Base-by-base conservation (phyloP, 1,140 invertebrate genomes). In the Epicauta chinensis region DNA sequence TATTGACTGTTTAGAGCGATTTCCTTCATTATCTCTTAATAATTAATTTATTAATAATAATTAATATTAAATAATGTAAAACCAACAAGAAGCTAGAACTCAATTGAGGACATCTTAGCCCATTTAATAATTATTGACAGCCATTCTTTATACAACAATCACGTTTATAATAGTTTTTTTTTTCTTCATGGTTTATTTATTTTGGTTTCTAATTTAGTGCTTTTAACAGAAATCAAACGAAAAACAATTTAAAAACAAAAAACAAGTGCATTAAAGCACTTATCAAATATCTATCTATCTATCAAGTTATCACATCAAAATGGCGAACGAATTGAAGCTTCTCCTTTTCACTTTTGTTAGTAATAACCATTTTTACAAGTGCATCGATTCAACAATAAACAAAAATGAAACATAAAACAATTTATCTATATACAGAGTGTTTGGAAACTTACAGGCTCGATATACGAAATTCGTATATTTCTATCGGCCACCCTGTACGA, bases 1-100 rank as follows among this genome's bases (percentile, higher is more conserved):
- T 67, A 67, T 67, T 67, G 66, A 67, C 66, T 64, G 54, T 65
- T 66, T 56, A 65, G 64, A 67, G 66, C 56, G 54, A 59, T 23
- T 39, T n/a, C n/a, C 12, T 34, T 11, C 3, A 34, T 11, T 3
- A 34, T 3, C 3, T 12, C 5, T 9, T 12, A 34, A 7, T 12
- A 34, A 34, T n/a, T 10, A 11, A 34, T 34, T 23, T 5, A 23
- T 23, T 23, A 34, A 34, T 11, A 10, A 34, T 3, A 34, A 34
- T 11, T 10, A n/a, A 34, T 34, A n/a, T n/a, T 34, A 34, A n/a
- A 34, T 34, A 34, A n/a, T 3, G 10, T 3, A 34, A 34, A 34
- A 9, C 3, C 3, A 34, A 11, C 32, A 11, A 34, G 32, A 12
- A 34, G 12, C 10, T 12, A 34, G 6, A 34, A 12, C 32, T 7